Percentiles rank a stretch among this genome's conserved stretches.
These are phyloP conservation scores for Mycalesis mineus DNA, from an alignment of 2,888 invertebrate genomes.

Conservation along the genomic window DNA sequence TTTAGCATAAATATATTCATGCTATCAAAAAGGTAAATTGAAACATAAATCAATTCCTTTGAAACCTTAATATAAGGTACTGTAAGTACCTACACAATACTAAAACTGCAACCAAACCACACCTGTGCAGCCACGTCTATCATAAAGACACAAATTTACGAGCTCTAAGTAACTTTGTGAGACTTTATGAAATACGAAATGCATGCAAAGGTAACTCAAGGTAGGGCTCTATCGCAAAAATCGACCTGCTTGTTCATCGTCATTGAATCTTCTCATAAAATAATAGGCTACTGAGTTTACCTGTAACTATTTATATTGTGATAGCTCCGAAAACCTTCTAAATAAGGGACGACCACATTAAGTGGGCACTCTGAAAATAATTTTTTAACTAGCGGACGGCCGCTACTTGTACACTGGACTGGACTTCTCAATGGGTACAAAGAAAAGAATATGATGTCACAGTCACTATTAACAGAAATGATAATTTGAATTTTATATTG, in stretches of 20 bases:
- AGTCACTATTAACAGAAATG: too few relatives aligned
- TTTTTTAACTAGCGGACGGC: too few relatives aligned
- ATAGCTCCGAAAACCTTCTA: neutral
- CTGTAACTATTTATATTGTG: neutral
- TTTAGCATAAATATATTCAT: too few relatives aligned
- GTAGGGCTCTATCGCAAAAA: neutral
- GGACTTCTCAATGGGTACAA: too few relatives aligned
- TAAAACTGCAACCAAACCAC: neutral
- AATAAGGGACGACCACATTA: neutral
- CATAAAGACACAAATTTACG: conserved; percentile 2
- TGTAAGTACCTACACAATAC: too few relatives aligned
- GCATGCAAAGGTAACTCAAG: neutral
- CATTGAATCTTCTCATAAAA: neutral
- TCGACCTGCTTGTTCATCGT: neutral
- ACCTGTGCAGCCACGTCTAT: neutral
- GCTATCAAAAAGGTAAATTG: too few relatives aligned
- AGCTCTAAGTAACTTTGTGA: neutral
- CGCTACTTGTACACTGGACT: too few relatives aligned
- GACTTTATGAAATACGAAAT: neutral
- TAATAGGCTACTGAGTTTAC: neutral
- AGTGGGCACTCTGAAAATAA: neutral
- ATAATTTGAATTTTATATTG: too few relatives aligned
- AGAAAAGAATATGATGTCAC: too few relatives aligned
- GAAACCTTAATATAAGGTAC: too few relatives aligned
- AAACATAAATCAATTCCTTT: neutral